Evolutionary conservation across 2,888 invertebrate species (phyloP), one percentile per base, ranked within the genome.

Genomic region (Lycocerus yunnanus): DNA sequence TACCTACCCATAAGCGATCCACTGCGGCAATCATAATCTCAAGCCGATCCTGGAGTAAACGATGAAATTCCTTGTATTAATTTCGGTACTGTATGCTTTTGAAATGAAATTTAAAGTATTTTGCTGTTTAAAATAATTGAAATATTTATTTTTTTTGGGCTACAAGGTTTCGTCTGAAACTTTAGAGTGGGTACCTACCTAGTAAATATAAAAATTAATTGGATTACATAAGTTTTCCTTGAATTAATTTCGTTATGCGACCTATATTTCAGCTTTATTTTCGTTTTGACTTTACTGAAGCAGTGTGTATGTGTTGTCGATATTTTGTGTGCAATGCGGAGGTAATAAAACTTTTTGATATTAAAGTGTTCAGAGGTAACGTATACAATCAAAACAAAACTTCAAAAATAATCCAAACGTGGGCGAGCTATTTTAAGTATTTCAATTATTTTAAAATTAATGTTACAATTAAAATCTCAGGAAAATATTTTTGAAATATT

Each of bases 381-480:
- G 9, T 9, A 18, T 4, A 21, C 9, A 8, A 21, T 21, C 21
- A 43, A 43, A 43, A 43, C 43, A 43, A 43, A 43, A 43, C 2
- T n/a, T 43, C 76, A 13, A 76, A 80, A 81, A 80, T 80, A 79
- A 43, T n/a, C 78, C 79, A 75, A 68, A 71, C 69, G 78, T 79
- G 77, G 80, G 81, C 77, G 79, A 68, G 71, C 73, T 71, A 76
- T 73, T 73, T 75, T 43, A 59, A 77, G 71, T 66, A 76, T 73
- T 73, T 75, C 58, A 59, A 77, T 79, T 69, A 76, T 72, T 78
- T 78, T 21, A 69, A 78, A 78, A 74, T 77, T 24, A 61, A 69
- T 16, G 69, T 71, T 73, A 72, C 76, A 74, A 66, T 78, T 78
- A 78, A 63, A n/a, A 63, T 60, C n/a, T 60, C 14, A 66, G 24